Evolutionary conservation across 2,888 invertebrate genomes (phyloP).

Genomic region (Teleiodes luculella): DNA sequence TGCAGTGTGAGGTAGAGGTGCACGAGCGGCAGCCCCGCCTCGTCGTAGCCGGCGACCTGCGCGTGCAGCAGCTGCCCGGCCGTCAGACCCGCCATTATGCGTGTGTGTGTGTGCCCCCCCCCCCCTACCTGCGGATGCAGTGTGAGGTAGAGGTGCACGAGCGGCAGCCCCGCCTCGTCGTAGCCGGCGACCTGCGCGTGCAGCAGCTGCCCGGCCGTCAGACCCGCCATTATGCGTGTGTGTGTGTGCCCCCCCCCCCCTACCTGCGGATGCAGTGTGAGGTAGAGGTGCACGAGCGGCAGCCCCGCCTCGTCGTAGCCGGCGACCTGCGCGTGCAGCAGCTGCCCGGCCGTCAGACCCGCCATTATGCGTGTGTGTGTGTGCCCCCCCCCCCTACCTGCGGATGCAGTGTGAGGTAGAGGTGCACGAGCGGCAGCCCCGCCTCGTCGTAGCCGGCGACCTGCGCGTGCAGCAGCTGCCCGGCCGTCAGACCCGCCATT

Average conservation of each 20-base stretch:
- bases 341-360: neutral
- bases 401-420: slow-evolving; percentile 86
- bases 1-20: no score
- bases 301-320: no score
- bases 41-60: no score
- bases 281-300: no score
- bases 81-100: neutral
- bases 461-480: slow-evolving; percentile 92
- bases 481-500: slow-evolving; percentile 88
- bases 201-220: slow-evolving; percentile 89
- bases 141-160: slow-evolving; percentile 89
- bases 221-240: slow-evolving; percentile 85
- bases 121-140: slow-evolving; percentile 86
- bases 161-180: slow-evolving; percentile 86
- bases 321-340: no score
- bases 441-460: slow-evolving; percentile 90
- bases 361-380: neutral
- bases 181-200: slow-evolving; percentile 94
- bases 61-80: neutral
- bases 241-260: slow-evolving; percentile 90
- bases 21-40: no score
- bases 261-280: no score
- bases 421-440: slow-evolving; percentile 88
- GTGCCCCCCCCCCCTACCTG: slow-evolving; percentile 81
- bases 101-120: neutral